These are phyloP conservation scores for Gymnodraco acuticeps DNA, from an alignment of 2,797 vertebrate species.

Conservation along the genomic window DNA sequence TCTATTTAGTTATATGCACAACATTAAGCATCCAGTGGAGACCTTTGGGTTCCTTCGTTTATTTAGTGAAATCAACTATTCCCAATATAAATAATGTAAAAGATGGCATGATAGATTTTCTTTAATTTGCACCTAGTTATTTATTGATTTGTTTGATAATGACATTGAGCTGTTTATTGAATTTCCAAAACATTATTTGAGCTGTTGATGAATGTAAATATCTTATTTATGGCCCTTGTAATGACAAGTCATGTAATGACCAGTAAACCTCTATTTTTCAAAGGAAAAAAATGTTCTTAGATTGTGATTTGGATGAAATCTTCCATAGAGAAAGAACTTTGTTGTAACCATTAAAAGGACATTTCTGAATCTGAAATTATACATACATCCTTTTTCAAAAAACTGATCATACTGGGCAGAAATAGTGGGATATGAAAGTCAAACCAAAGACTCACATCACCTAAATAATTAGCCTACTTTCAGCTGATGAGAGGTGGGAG, in stretches of 20 bases:
- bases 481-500: not conserved
- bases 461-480: conserved; percentile 56
- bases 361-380: not conserved
- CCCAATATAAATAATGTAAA: not conserved
- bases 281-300: not conserved
- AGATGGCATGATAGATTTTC: not conserved
- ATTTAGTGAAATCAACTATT: too few relatives aligned
- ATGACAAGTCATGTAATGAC: not conserved
- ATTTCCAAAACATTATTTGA: not conserved
- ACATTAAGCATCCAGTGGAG: too few relatives aligned
- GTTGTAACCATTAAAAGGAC: not conserved
- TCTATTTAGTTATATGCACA: not conserved
- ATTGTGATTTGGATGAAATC: not conserved
- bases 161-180: not conserved
- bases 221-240: not conserved
- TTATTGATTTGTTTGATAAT: not conserved
- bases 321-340: not conserved
- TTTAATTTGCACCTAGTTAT: not conserved
- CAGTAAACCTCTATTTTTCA: not conserved
- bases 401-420: conserved; percentile 11
- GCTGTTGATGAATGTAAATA: not conserved
- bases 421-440: conserved; percentile 29
- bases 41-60: too few relatives aligned
- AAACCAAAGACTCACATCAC: conserved; percentile 25
- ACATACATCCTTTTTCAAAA: not conserved